A percentile compares a stretch with the other conserved stretches of the same genome.
phyloP scores from a whole-genome alignment of 2,888 invertebrate species.

The Cosmia trapezina region DNA sequence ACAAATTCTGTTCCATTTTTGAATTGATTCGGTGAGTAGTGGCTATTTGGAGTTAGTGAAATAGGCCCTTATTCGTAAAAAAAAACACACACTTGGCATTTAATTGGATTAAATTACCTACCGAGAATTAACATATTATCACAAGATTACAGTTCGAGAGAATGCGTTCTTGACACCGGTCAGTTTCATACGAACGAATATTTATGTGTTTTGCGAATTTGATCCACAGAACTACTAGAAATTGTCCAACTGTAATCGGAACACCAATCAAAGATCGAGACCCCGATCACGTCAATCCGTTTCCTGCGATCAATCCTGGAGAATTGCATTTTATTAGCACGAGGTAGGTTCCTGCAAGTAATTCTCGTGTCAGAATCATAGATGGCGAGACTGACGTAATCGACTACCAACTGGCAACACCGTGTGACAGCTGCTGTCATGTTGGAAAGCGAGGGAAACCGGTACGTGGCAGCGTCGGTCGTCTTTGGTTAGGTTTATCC shows the following conservation, averaged over 20 bases:
- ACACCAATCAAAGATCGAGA: conserved; percentile 29
- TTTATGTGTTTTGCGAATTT: no score
- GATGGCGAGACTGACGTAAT: conserved; percentile 50
- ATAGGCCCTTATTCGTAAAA: no score
- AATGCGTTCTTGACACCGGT: no score
- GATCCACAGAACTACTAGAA: no score
- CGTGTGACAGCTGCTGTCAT: conserved; percentile 51
- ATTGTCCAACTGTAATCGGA: not conserved
- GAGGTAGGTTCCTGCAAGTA: conserved; percentile 26
- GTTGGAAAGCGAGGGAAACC: conserved; percentile 23
- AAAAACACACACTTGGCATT: no score
- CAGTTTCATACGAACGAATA: no score
- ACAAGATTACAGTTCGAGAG: no score
- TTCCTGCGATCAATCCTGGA: conserved; percentile 47
- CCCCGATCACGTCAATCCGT: conserved; percentile 40
- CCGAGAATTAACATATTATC: no score
- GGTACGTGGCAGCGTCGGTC: conserved; percentile 17
- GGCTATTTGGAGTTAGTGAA: no score
- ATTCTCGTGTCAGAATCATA: conserved; percentile 40
- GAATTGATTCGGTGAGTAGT: no score
- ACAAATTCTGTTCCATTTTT: no score
- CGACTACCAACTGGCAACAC: conserved; percentile 42
- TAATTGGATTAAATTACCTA: no score
- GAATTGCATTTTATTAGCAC: conserved; percentile 51
- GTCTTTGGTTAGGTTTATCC: conserved; percentile 21